Conservation (phyloP, 92 coral and sea anemone genomes). For the Phenganax subtilis region DNA sequence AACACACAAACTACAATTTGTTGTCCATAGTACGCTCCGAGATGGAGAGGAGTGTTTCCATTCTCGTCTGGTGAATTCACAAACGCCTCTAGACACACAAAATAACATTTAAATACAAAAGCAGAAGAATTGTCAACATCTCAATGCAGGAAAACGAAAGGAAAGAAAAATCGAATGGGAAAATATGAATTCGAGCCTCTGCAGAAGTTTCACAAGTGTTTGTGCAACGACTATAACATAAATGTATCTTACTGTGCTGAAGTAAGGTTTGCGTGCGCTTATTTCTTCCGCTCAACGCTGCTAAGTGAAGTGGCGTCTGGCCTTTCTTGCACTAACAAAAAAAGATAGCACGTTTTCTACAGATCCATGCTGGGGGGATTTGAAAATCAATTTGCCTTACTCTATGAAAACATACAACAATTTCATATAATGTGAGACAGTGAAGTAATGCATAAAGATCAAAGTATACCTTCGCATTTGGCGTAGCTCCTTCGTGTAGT, state of each 20-base stretch:
- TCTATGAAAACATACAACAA: neutral
- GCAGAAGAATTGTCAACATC: neutral
- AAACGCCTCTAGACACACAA: constrained; percentile 49
- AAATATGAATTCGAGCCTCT: neutral
- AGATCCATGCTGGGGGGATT: neutral
- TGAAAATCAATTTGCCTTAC: neutral
- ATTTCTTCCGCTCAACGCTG: constrained; percentile 93
- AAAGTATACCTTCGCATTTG: constrained; percentile 67
- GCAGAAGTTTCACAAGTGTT: neutral
- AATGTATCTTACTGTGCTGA: constrained; percentile 66
- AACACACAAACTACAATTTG: constrained; percentile 84
- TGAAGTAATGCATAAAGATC: neutral
- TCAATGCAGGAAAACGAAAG: neutral
- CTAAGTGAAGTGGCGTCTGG: constrained; percentile 88
- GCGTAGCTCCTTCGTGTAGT: constrained; percentile 92
- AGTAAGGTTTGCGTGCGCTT: constrained; percentile 87
- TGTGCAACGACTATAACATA: neutral
- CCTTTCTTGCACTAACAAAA: constrained; percentile 75
- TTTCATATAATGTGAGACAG: neutral
- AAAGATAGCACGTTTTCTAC: neutral
- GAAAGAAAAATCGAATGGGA: neutral
- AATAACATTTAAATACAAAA: neutral
- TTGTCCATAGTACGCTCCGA: constrained; percentile 93
- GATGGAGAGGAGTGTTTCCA: constrained; percentile 91
- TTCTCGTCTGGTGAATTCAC: constrained; percentile 79